Conservation (phyloP, 2,888 invertebrate species). For the Hydriomena furcata region DNA sequence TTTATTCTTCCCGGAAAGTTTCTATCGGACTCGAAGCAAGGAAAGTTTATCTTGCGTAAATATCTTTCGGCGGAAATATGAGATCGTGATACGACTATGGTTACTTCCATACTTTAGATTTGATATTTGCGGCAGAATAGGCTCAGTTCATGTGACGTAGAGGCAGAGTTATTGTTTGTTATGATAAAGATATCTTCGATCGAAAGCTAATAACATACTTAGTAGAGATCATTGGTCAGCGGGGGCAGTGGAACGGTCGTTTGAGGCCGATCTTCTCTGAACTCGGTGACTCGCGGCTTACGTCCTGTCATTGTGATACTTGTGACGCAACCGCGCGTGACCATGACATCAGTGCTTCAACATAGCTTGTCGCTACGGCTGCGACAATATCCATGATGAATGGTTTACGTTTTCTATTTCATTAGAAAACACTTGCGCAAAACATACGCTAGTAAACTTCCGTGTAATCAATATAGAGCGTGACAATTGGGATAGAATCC, state of each 20-base stretch:
- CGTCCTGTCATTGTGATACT: constrained; percentile 33
- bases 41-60: constrained; percentile 51
- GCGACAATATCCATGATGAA: constrained; percentile 61
- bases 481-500: constrained; percentile 20
- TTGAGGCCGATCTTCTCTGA: constrained; percentile 42
- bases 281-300: constrained; percentile 32
- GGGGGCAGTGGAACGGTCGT: constrained; percentile 49
- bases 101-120: constrained; percentile 41
- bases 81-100: constrained; percentile 41
- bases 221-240: constrained; percentile 52
- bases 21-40: constrained; percentile 42
- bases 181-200: background rate
- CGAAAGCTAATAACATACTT: background rate
- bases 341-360: constrained; percentile 63
- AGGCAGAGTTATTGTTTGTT: background rate
- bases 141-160: background rate
- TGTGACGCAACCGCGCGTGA: constrained; percentile 71
- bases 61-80: constrained; percentile 44
- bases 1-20: constrained; percentile 52
- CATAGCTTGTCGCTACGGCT: constrained; percentile 51
- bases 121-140: constrained; percentile 23
- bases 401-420: constrained; percentile 51
- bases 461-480: constrained; percentile 31
- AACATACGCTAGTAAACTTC: constrained; percentile 29
- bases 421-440: constrained; percentile 43